phyloP scores from a whole-genome alignment of 1,140 invertebrate genomes.

The Cardiocondyla obscurior region DNA sequence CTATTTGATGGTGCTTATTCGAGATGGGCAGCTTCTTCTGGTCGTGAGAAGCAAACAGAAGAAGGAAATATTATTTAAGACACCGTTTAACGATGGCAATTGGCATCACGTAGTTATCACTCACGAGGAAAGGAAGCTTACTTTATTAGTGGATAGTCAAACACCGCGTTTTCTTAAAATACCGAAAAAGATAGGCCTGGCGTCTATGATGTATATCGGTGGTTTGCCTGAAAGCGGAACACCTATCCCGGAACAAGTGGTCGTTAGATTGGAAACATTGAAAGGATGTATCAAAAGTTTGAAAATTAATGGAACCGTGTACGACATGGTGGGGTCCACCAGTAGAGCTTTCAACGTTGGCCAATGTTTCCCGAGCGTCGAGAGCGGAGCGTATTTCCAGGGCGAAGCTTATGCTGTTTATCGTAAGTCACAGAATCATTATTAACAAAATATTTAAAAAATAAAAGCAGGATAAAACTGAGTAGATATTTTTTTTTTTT shows the following conservation, averaged over 20 bases:
- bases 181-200: slow-evolving; percentile 87
- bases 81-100: slow-evolving; percentile 90
- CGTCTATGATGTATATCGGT: slow-evolving; percentile 91
- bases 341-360: slow-evolving; percentile 89
- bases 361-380: slow-evolving; percentile 94
- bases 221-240: slow-evolving; percentile 87
- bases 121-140: slow-evolving; percentile 87
- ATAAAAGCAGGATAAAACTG: background rate
- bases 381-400: slow-evolving; percentile 93
- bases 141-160: slow-evolving; percentile 88
- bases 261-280: slow-evolving; percentile 89
- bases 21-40: slow-evolving; percentile 89
- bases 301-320: slow-evolving; percentile 88
- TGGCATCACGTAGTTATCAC: slow-evolving; percentile 91
- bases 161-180: slow-evolving; percentile 87
- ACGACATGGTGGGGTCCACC: slow-evolving; percentile 90
- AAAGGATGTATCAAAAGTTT: slow-evolving; percentile 93
- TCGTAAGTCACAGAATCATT: slow-evolving; percentile 85
- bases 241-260: slow-evolving; percentile 83
- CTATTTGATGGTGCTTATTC: slow-evolving; percentile 89
- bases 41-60: slow-evolving; percentile 88
- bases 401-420: slow-evolving; percentile 93
- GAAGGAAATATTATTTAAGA: slow-evolving; percentile 86
- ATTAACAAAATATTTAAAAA: background rate
- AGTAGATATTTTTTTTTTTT: background rate